These are phyloP conservation scores for Epizoanthus rinbou DNA, from an alignment of 92 coral and sea anemone species.

Conservation along the genomic window DNA sequence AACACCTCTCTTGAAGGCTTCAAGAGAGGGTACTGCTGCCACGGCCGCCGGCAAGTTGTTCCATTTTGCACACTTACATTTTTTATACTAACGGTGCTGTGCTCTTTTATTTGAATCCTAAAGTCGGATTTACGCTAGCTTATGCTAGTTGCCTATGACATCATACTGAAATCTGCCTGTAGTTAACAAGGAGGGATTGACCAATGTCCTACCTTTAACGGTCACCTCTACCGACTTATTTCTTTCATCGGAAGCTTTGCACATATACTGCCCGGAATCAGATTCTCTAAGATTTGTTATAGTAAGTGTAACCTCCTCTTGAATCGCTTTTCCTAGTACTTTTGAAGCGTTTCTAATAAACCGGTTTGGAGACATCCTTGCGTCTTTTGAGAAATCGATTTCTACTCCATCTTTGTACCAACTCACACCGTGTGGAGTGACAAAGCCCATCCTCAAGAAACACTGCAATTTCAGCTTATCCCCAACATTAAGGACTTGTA, in stretches of 20 bases:
- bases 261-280: conserved; percentile 11
- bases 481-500: background rate
- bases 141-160: too few relatives aligned
- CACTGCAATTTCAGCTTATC: conserved; percentile 9
- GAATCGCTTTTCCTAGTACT: conserved; percentile 1
- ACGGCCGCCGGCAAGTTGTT: too few relatives aligned
- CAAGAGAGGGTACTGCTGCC: too few relatives aligned
- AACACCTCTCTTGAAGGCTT: too few relatives aligned
- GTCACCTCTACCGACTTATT: conserved; percentile 17
- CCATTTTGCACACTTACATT: too few relatives aligned
- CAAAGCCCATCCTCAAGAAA: conserved; percentile 6
- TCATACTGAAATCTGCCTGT: too few relatives aligned
- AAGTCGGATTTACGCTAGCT: too few relatives aligned
- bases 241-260: background rate
- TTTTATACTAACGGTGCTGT: too few relatives aligned
- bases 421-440: background rate
- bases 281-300: background rate
- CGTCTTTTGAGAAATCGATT: background rate
- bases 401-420: conserved; percentile 32
- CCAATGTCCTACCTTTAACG: background rate
- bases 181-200: background rate
- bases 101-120: too few relatives aligned
- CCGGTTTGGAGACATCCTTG: background rate
- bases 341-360: background rate
- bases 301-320: background rate